Evolutionary conservation across 1,140 invertebrate species (phyloP).

Genomic region (Aphaenogaster ashmeadi): DNA sequence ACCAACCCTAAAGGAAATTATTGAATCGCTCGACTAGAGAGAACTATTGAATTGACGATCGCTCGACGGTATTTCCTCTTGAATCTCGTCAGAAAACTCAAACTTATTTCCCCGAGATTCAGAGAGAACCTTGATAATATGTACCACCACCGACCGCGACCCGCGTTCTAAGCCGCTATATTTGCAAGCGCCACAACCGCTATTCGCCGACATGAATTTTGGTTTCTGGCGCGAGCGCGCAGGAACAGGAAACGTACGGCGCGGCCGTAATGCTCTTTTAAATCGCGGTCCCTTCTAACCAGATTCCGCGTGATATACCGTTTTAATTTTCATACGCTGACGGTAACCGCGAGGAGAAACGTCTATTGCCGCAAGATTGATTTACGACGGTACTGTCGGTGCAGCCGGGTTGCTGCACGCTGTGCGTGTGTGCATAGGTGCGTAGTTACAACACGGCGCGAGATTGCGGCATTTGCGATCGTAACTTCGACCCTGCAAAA

Average conservation of each 20-base stretch:
- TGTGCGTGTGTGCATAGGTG: slow-evolving; percentile 27
- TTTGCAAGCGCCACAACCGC: slow-evolving; percentile 52
- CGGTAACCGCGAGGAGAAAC: slow-evolving; percentile 77
- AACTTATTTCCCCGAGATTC: slow-evolving; percentile 23
- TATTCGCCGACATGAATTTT: slow-evolving; percentile 64
- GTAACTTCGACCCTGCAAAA: neutral
- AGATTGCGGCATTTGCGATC: slow-evolving; percentile 24
- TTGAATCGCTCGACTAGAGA: neutral
- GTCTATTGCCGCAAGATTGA: slow-evolving; percentile 84
- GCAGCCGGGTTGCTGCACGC: slow-evolving; percentile 16
- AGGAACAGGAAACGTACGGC: slow-evolving; percentile 53
- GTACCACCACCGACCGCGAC: neutral
- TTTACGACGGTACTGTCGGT: slow-evolving; percentile 76
- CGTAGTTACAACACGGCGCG: slow-evolving; percentile 29
- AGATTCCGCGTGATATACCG: slow-evolving; percentile 85
- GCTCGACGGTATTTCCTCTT: neutral
- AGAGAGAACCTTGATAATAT: slow-evolving; percentile 30
- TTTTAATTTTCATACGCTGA: slow-evolving; percentile 86
- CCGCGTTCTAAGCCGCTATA: slow-evolving; percentile 50
- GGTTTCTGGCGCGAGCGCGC: slow-evolving; percentile 49
- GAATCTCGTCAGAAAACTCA: neutral
- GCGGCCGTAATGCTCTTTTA: slow-evolving; percentile 78
- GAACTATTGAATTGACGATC: neutral
- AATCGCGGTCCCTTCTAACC: slow-evolving; percentile 77
- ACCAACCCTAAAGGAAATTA: neutral